Percentiles rank a stretch among this genome's conserved stretches.
These are phyloP conservation scores for Synanceia verrucosa DNA, from an alignment of 2,797 vertebrate genomes.

Conservation along the genomic window DNA sequence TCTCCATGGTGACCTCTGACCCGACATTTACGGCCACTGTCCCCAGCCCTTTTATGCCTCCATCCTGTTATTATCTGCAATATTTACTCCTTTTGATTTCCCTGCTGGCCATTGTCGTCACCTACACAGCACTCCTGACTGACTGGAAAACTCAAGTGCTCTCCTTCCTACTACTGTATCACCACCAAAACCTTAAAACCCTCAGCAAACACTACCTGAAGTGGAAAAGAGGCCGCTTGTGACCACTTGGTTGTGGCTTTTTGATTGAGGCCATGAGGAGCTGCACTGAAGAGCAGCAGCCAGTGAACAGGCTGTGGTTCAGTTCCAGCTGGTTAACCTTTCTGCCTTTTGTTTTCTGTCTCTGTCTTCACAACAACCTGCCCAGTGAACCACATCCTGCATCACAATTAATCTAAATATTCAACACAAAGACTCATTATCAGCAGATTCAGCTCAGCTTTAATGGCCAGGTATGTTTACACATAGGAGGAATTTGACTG, in stretches of 20 bases:
- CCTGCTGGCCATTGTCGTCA: conserved; percentile 51
- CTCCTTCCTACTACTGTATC: conserved; percentile 34
- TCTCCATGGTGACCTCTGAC: conserved; percentile 77
- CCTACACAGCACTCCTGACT: conserved; percentile 34
- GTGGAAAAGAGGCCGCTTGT: conserved; percentile 32
- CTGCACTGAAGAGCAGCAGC: conserved; percentile 12
- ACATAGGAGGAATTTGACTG: too few relatives aligned
- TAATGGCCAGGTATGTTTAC: too few relatives aligned
- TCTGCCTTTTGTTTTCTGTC: background rate
- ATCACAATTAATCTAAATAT: too few relatives aligned
- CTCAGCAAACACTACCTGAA: conserved; percentile 57
- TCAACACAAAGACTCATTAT: too few relatives aligned
- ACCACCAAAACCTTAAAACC: conserved; percentile 30
- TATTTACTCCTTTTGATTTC: conserved; percentile 81
- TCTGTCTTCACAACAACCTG: background rate
- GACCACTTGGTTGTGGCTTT: conserved; percentile 35
- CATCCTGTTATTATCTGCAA: conserved; percentile 80
- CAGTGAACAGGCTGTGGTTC: background rate
- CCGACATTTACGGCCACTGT: conserved; percentile 71
- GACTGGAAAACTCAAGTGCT: conserved; percentile 62
- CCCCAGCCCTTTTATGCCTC: conserved; percentile 72
- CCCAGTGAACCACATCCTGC: background rate
- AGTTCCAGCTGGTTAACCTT: background rate
- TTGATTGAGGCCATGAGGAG: conserved; percentile 23
- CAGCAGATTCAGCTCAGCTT: too few relatives aligned